Base-by-base conservation (phyloP, 2,888 invertebrate genomes). In the Drosophila merina region DNA sequence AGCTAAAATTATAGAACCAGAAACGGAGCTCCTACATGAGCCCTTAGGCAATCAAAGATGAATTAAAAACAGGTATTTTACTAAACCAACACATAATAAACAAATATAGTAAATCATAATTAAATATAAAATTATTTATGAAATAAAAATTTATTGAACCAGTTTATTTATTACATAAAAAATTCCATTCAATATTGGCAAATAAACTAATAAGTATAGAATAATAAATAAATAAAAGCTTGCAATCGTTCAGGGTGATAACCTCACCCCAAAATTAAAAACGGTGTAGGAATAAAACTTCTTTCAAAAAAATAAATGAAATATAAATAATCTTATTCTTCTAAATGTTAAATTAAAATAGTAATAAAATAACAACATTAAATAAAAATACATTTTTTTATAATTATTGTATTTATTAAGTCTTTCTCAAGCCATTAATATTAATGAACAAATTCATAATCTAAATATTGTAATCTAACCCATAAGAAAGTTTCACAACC, bases 191-290 rank as follows among this genome's bases (percentile, higher is more conserved):
- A 88, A 80, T 76, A 88, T 94, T 90, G 62, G 94, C 51, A 93
- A 92, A 77, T 95, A 95, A 85, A 93, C 94, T 90, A 94, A 92
- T 90, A 95, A 68, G 95, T 95, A 93, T 95, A 95, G 93, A 95
- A 93, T 90, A 95, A 92, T 49, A 48, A 31, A 54, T 66, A 70
- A 54, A 25, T 26, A 45, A 50, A 59, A 59, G 49, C 71, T 71
- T 57, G 48, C 64, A 66, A 73, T 59, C n/a, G 70, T 51, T 44
- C 66, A 57, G 25, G 66, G 7, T 42, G 58, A 94, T 95, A 95
- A 93, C 88, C 36, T 2, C 36, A 36, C 36, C 36, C n/a, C 6
- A 36, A 36, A 36, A 36, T 36, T n/a, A 36, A 36, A 36, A 36
- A 36, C 10, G n/a, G n/a, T 3, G 36, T 36, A 36, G 36, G 36